Evolutionary conservation across 2,888 invertebrate species (phyloP), one percentile per base, ranked within the genome.

Genomic region (Boloria euphrosyne): DNA sequence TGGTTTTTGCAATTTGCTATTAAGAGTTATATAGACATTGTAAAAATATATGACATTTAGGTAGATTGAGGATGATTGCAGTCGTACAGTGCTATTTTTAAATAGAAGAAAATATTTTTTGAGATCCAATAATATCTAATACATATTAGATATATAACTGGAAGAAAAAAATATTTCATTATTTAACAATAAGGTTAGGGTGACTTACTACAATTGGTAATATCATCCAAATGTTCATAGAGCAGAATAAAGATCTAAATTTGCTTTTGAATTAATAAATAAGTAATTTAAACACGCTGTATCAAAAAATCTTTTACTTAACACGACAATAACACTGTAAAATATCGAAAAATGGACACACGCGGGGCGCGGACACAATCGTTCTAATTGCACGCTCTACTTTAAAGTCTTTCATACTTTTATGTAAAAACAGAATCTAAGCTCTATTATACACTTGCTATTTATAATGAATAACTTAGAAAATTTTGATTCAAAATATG

Each of bases 1-100:
- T 60, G 65, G 38, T 62, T 57, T 13, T 58, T 53, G 14, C 13
- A 3, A 13, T 7, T 16, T 27, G 2, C 38, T 64, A 78, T 77
- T 78, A 76, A 16, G 7, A 38, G 7, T 38, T 38, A 38, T 10
- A 38, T 38, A 3, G 1, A 10, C 10, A 38, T 38, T 38, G 7
- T 38, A 31, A 31, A 6, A 31, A 31, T 31, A 6, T 31, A 38
- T 38, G 22, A 22, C 22, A 22, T 22, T 22, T 22, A 22, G 22
- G 22, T 22, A 22, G 22, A 38, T 38, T 10, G 16, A n/a, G 47
- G 16, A 47, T 49, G 16, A 7, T 14, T 49, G n/a, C 0, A 49
- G 16, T 6, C 16, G 16, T 16, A 49, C 3, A 38, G 10, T 10
- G 10, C 1, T 38, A 38, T 38, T 38, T 10, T 10, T 10, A 38